Evolutionary conservation across 2,888 invertebrate genomes (phyloP), one percentile per base, ranked within the genome.

Genomic region (Gnatocerus cornutus): DNA sequence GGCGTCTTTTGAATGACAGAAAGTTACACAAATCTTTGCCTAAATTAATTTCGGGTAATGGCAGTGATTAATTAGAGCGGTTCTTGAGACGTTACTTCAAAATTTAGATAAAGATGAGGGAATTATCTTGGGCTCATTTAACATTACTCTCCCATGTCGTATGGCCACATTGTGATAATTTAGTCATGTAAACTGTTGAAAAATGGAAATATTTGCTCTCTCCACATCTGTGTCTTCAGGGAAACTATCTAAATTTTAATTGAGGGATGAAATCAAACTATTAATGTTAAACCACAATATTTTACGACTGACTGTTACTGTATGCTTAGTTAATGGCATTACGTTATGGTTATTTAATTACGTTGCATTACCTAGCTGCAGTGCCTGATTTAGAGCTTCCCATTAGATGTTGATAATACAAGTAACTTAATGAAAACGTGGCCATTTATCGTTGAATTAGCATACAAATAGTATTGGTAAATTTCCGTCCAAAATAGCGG

Each of bases 391-490:
- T 55, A 37, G 39, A n/a, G 33, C 37, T 55, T 39, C 39, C 39
- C 37, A 55, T 55, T 41, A 55, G 41, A 55, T 14, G 55, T 33
- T 29, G 55, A 55, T 55, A 55, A 55, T 41, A 41, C 39, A 55
- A 12, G 43, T 41, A 55, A 55, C 16, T 39, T 56, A 43, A 41
- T 56, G 56, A 41, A 41, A 21, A 56, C 41, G 29, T 56, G 43
- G 12, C 46, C 16, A 16, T 50, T 41, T 43, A 43, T 37, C 12
- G 21, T 33, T 7, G 10, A 56, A 56, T 56, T 56, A 56, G 27
- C 56, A 56, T 56, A 56, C 43, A 56, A 56, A 56, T 56, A 12
- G 56, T 56, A 43, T 56, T 10, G 56, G 56, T 10, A 56, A 56
- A 56, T 56, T 56, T 29, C 27, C 46, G 29, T 50, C 29, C 10